Evolutionary conservation across 2,113 vertebrate genomes (phyloP), one percentile per base, ranked within the genome.

Genomic region (Misgurnus mizolepis): DNA sequence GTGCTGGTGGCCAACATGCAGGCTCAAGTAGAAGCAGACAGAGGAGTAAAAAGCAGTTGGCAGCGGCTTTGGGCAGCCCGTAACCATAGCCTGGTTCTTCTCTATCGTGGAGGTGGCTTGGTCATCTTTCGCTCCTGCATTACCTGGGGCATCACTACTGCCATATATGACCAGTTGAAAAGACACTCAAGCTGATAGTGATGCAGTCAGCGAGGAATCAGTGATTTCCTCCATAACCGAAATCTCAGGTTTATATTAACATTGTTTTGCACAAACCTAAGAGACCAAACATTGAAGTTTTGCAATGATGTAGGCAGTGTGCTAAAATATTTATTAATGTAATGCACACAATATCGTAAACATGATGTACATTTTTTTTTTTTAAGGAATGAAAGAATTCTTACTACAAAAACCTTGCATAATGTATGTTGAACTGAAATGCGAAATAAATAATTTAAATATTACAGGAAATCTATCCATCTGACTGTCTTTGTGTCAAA

Each of bases 1-100:
- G 95, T 96, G 68, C 88, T 97, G 1, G 91, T 95, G 61, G 93
- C 93, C 69, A 96, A 96, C 82, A 93, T 96, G 93, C 96, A 97
- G 85, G 93, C 94, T 1, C 87, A 92, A 80, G 89, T 95, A 43
- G 93, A 91, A 11, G 91, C 91, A 7, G 74, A 82, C 64, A 88
- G 89, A 5, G 88, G 90, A 58, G 66, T 91, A 22, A 47, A 69
- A 73, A 86, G 86, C 15, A 92, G 90, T 27, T 90, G 89, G 84
- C 71, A 82, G 71, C 68, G 67, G 6, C 83, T 96, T 73, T 96
- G 94, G 95, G 53, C 80, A 15, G 87, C 90, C 27, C 88, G 94
- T 3, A 89, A 94, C 17, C 80, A 76, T 65, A 94, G 91, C 14
- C 27, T 95, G 1, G 11, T 62, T 4, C 82, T 92, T 76, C 87